Conservation (phyloP, 2,797 vertebrate species). For the Sarcoramphus papa region DNA sequence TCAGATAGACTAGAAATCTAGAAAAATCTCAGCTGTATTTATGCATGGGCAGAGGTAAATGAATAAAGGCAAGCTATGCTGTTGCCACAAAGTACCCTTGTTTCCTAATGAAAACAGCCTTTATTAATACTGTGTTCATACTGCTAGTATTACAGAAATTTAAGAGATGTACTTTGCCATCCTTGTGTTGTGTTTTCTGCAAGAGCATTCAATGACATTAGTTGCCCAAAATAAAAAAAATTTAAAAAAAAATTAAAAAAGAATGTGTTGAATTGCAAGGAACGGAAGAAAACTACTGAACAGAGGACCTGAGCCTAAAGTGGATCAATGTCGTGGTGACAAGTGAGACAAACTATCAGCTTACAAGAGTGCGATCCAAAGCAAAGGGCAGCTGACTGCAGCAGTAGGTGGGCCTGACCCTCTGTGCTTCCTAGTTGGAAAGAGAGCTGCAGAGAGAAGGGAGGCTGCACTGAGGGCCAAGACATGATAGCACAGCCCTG, state of each 20-base stretch:
- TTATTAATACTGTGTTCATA: neutral
- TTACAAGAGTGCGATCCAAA: neutral
- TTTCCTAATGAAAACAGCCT: neutral
- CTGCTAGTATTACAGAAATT: neutral
- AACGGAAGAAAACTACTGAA: neutral
- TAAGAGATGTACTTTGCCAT: neutral
- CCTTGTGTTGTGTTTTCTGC: neutral
- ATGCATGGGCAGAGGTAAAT: neutral
- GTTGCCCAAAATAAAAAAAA: neutral
- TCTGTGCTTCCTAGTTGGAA: rapidly evolving
- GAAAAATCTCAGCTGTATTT: neutral
- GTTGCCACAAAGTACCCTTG: neutral
- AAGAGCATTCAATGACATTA: neutral
- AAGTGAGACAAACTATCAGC: neutral
- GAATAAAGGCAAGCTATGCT: neutral
- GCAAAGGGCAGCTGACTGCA: neutral
- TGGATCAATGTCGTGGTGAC: neutral
- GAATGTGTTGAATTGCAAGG: neutral
- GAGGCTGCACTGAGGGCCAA: neutral
- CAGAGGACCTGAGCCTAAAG: neutral
- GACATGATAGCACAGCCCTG: neutral
- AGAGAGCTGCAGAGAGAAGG: neutral
- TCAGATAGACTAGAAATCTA: neutral
- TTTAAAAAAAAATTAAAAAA: neutral
- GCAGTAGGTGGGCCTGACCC: neutral